Percentiles rank a stretch among this genome's conserved stretches.
These are phyloP conservation scores for Drosophila neocordata DNA, from an alignment of 1,140 invertebrate genomes.

Conservation along the genomic window DNA sequence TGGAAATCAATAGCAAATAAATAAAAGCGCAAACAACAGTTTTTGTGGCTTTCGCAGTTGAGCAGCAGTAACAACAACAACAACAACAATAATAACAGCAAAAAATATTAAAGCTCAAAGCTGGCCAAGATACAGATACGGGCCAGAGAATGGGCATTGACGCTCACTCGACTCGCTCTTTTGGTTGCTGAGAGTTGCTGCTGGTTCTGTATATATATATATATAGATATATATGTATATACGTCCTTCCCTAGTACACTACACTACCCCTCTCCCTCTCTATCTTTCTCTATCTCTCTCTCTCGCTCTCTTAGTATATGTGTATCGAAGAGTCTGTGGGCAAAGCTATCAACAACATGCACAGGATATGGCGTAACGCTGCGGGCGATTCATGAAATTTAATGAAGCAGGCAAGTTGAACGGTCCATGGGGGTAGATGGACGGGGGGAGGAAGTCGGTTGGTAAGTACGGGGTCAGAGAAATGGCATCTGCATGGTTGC, in stretches of 20 bases:
- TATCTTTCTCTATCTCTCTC: no score
- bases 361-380: slow-evolving; percentile 68
- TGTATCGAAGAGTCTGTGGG: slow-evolving; percentile 47
- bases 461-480: not conserved
- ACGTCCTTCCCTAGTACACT: not conserved
- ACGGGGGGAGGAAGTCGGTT: not conserved
- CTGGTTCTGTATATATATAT: slow-evolving; percentile 28
- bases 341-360: slow-evolving; percentile 73
- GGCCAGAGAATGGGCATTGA: slow-evolving; percentile 15
- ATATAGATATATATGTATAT: no score
- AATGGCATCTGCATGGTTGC: slow-evolving; percentile 43
- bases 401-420: slow-evolving; percentile 65
- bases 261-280: not conserved
- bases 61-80: slow-evolving; percentile 54
- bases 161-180: slow-evolving; percentile 4
- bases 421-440: slow-evolving; percentile 5
- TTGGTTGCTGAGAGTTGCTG: slow-evolving; percentile 33
- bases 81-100: slow-evolving; percentile 27
- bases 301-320: not conserved
- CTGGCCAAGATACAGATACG: slow-evolving; percentile 45
- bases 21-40: slow-evolving; percentile 80
- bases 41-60: slow-evolving; percentile 73
- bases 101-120: slow-evolving; percentile 22
- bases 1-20: slow-evolving; percentile 82
- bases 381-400: slow-evolving; percentile 80